A percentile compares a stretch with the other conserved stretches of the same genome.
Evolutionary conservation across 2,888 invertebrate genomes (phyloP).

Genomic region (Smittia aterrima): DNA sequence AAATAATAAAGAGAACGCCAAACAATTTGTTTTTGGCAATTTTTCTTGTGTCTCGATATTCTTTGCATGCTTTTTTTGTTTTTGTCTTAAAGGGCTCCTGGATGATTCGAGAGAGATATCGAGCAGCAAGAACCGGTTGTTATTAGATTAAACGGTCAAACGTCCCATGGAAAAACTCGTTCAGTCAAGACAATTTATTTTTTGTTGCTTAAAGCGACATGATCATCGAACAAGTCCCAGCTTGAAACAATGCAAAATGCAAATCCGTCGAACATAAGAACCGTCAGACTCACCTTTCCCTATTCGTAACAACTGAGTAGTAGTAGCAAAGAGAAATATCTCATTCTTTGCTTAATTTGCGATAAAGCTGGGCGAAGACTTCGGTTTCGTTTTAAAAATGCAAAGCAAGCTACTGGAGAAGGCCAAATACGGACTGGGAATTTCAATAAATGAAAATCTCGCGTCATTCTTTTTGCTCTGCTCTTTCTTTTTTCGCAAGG

Average conservation of each 20-base stretch:
- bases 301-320: neutral
- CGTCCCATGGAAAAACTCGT: neutral
- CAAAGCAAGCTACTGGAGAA: constrained; percentile 20
- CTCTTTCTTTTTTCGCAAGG: neutral
- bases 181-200: too few relatives aligned
- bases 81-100: neutral
- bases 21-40: constrained; percentile 17
- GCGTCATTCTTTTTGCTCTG: neutral
- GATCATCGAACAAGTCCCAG: neutral
- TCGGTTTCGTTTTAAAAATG: neutral
- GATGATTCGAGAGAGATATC: neutral
- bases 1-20: constrained; percentile 8
- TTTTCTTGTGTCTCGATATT: constrained; percentile 1
- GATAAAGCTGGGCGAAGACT: neutral
- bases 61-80: neutral
- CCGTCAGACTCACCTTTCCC: neutral
- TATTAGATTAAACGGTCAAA: constrained; percentile 2
- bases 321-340: neutral
- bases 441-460: constrained; percentile 16
- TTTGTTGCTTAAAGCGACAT: neutral
- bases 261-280: neutral
- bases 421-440: neutral
- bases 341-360: constrained; percentile 4
- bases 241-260: constrained; percentile 8
- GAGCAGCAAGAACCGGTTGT: neutral